phyloP scores from a whole-genome alignment of 1,140 invertebrate genomes.

The Euschistus heros region DNA sequence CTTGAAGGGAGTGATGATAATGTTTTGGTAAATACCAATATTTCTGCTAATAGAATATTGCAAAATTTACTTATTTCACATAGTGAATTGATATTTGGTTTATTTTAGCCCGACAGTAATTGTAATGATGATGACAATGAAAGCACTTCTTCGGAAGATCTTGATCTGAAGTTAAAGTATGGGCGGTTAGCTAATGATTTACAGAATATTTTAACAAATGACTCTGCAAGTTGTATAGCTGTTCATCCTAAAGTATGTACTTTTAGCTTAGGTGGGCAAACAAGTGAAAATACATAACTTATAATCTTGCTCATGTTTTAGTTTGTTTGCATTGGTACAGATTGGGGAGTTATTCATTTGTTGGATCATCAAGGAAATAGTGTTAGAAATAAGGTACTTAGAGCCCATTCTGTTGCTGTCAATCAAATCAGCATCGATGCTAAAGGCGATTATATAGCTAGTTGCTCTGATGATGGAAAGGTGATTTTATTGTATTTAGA shows the following conservation, averaged over 20 bases:
- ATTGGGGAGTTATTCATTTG: slow-evolving; percentile 80
- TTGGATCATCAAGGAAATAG: slow-evolving; percentile 88
- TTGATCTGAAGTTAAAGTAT: slow-evolving; percentile 89
- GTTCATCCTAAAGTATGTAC: slow-evolving; percentile 69
- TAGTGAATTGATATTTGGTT: not conserved
- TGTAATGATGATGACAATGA: slow-evolving; percentile 27
- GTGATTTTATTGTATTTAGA: slow-evolving; percentile 40
- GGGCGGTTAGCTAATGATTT: slow-evolving; percentile 79
- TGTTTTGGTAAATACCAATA: too few species aligned
- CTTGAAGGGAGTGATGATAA: too few species aligned
- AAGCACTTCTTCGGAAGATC: slow-evolving; percentile 43
- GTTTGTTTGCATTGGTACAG: slow-evolving; percentile 86
- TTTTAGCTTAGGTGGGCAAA: too few species aligned
- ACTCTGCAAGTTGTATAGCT: slow-evolving; percentile 81
- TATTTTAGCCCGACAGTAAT: slow-evolving; percentile 4
- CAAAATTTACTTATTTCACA: too few species aligned
- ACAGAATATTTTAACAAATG: slow-evolving; percentile 69
- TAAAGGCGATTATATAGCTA: slow-evolving; percentile 84
- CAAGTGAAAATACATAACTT: not conserved
- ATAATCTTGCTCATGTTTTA: slow-evolving; percentile 33
- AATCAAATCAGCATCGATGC: slow-evolving; percentile 90
- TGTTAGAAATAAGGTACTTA: slow-evolving; percentile 53
- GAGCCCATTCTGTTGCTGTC: slow-evolving; percentile 74
- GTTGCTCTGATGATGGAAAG: slow-evolving; percentile 90
- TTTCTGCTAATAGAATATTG: too few species aligned